Evolutionary conservation across 2,113 vertebrate species (phyloP), one percentile per base, ranked within the genome.

Genomic region (Sminthopsis crassicaudata): DNA sequence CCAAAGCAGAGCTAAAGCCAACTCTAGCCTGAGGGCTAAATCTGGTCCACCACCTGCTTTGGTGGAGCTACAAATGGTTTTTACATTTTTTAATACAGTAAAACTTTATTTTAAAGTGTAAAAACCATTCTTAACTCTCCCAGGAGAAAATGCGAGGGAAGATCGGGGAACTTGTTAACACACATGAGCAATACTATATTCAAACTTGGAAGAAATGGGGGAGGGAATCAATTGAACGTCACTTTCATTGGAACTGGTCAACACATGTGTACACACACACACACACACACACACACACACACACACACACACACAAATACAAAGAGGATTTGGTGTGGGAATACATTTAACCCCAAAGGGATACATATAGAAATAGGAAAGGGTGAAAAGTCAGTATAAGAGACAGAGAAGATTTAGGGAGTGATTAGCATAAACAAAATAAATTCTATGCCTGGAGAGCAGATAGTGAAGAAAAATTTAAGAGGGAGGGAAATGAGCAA

Each of bases 31-130:
- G 19, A 76, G 36, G 60, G 67, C 36, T 36, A 42, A 84, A 42
- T 84, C 67, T 84, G n/a, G n/a, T 19, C n/a, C 67, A 84, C 16
- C 67, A 84, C 67, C 67, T 84, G 67, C 42, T 84, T 84, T 42
- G 19, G 67, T 84, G 67, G 6, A 84, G 67, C n/a, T 84, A 22
- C 8, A n/a, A 2, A 84, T 42, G 67, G 16, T 42, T 84, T 84
- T 84, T 84, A 84, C 67, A 84, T 42, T 84, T 84, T 84, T 42
- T 22, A 42, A 84, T 84, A 23, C 16, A 84, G n/a, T 84, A 42
- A 84, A 84, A 42, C n/a, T 84, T 84, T n/a, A 76, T 76, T 76
- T 76, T 84, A 84, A 84, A 84, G 42, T 84, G n/a, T 84, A 84
- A 84, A 84, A 84, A 84, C 16, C 67, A 84, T 84, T 42, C 67